phyloP scores from a whole-genome alignment of 2,113 vertebrate species.

The Esox niger region DNA sequence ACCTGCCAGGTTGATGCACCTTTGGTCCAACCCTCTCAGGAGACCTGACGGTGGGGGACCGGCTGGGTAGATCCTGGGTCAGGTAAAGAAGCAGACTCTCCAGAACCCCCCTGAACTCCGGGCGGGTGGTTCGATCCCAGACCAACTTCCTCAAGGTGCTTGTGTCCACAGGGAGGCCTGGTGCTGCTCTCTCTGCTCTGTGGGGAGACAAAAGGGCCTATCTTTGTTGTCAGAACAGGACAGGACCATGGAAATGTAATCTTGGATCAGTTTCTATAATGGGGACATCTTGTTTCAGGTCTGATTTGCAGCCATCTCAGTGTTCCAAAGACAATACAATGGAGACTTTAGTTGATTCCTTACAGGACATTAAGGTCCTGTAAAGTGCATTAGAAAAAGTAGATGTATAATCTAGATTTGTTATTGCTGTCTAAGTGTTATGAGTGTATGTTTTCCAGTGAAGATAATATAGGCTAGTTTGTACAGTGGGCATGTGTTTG shows the following conservation, averaged over 20 bases:
- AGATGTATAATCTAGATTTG: slow-evolving; percentile 29
- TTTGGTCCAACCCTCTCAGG: not conserved
- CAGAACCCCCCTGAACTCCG: slow-evolving; percentile 75
- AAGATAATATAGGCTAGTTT: slow-evolving; percentile 33
- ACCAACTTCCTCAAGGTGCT: slow-evolving; percentile 76
- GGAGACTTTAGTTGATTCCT: too few species aligned
- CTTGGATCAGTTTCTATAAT: not conserved
- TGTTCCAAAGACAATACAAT: not conserved
- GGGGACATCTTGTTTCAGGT: not conserved
- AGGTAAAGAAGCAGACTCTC: slow-evolving; percentile 81
- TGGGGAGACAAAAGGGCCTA: slow-evolving; percentile 66
- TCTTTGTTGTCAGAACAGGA: not conserved
- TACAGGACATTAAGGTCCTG: not conserved
- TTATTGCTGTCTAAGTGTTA: not conserved
- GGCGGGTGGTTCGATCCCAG: slow-evolving; percentile 60
- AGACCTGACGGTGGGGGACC: not conserved
- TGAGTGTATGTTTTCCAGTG: slow-evolving; percentile 15
- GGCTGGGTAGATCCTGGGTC: slow-evolving; percentile 35
- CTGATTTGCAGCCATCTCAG: not conserved
- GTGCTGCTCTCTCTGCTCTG: slow-evolving; percentile 74
- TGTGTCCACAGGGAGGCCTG: slow-evolving; percentile 54
- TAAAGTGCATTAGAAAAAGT: not conserved
- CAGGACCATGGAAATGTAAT: not conserved
- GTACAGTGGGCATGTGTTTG: slow-evolving; percentile 49
- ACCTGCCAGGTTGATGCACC: not conserved